Evolutionary conservation across 1,140 invertebrate species (phyloP).

Genomic region (Drosophila rufa): DNA sequence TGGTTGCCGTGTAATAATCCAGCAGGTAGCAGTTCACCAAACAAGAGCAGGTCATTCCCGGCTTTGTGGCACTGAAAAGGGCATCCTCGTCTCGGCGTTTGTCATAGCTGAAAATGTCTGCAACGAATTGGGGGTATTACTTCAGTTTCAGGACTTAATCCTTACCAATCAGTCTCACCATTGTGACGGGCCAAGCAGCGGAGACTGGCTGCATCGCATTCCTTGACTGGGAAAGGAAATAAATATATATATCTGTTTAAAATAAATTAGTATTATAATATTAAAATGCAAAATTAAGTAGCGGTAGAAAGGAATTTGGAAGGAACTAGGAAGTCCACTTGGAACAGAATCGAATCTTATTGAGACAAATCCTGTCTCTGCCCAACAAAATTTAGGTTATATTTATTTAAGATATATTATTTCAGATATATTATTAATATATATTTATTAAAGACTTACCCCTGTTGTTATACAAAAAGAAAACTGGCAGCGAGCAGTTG

Average conservation of each 20-base stretch:
- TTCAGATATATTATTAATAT: background rate
- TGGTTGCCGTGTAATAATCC: constrained; percentile 67
- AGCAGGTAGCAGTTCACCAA: constrained; percentile 71
- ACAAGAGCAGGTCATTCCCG: constrained; percentile 77
- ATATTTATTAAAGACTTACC: constrained; percentile 25
- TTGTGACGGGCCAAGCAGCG: constrained; percentile 69
- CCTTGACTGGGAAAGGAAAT: constrained; percentile 38
- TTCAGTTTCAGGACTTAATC: background rate
- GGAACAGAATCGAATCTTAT: background rate
- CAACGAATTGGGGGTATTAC: background rate
- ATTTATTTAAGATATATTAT: no score
- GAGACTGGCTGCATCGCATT: constrained; percentile 58
- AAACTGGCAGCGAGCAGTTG: constrained; percentile 72
- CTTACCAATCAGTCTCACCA: constrained; percentile 45
- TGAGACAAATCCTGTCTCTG: no score
- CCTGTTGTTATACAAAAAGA: constrained; percentile 58
- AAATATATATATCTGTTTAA: background rate
- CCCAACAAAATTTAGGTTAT: no score
- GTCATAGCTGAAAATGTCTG: constrained; percentile 78
- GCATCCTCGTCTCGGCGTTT: constrained; percentile 71
- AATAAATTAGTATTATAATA: no score
- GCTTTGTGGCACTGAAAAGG: constrained; percentile 69
- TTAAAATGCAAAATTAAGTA: background rate
- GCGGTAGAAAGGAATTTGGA: no score
- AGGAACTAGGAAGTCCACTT: no score